These are phyloP conservation scores for Sternarchorhynchus goeldii DNA, from an alignment of 2,797 vertebrate species.

Conservation along the genomic window DNA sequence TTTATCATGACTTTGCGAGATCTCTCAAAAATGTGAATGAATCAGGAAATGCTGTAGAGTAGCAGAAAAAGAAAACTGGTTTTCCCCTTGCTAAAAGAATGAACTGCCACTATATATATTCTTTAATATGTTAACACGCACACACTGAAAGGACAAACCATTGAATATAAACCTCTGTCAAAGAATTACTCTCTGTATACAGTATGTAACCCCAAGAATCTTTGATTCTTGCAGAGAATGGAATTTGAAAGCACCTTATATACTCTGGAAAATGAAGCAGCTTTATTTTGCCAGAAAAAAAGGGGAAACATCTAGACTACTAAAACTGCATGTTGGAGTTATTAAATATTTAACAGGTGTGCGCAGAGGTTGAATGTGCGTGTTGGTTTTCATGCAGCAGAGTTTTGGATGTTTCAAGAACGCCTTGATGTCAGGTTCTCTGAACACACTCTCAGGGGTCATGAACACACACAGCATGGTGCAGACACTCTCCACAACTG, in stretches of 20 bases:
- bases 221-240: not conserved
- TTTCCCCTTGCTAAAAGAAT: not conserved
- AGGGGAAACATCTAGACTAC: conserved; percentile 32
- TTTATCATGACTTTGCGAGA: not conserved
- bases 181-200: not conserved
- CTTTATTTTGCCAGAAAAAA: conserved; percentile 9
- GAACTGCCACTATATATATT: not conserved
- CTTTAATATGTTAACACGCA: not conserved
- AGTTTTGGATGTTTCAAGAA: conserved; percentile 8
- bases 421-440: conserved; percentile 34
- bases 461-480: conserved; percentile 2
- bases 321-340: conserved; percentile 27
- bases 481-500: not conserved
- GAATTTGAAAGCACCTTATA: not conserved
- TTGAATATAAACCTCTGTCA: not conserved
- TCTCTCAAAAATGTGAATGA: not conserved
- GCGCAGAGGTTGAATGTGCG: conserved; percentile 15
- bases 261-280: conserved; percentile 1
- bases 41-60: not conserved
- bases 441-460: conserved; percentile 11
- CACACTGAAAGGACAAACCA: not conserved
- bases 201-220: not conserved
- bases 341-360: conserved; percentile 50
- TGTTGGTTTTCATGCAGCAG: not conserved
- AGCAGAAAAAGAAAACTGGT: not conserved